phyloP scores from a whole-genome alignment of 1,140 invertebrate genomes.

The Tetragonula clypearis region DNA sequence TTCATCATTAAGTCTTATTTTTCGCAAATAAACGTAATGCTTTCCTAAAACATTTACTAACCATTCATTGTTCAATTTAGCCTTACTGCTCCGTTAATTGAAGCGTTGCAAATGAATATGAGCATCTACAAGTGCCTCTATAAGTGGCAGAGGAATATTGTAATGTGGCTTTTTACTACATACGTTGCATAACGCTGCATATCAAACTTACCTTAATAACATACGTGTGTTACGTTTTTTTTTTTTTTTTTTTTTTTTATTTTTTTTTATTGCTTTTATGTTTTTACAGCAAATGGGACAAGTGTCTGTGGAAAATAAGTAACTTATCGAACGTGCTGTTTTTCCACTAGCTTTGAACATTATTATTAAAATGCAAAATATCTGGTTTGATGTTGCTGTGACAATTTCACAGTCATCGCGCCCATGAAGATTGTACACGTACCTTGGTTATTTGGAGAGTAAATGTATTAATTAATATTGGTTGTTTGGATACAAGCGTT shows the following conservation, averaged over 20 bases:
- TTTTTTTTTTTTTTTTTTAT: neutral
- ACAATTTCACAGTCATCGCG: neutral
- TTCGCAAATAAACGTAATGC: conserved; percentile 80
- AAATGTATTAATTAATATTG: neutral
- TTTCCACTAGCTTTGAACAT: neutral
- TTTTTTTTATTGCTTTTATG: neutral
- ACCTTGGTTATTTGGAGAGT: neutral
- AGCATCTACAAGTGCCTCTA: neutral
- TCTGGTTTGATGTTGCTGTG: neutral
- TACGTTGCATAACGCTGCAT: neutral
- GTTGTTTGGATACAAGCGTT: neutral
- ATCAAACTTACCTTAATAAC: conserved; percentile 15
- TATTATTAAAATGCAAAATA: neutral
- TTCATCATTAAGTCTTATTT: conserved; percentile 69
- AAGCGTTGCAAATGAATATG: neutral
- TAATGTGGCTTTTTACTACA: conserved; percentile 11
- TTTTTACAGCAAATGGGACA: neutral
- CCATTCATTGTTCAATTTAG: conserved; percentile 60
- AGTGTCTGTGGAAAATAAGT: neutral
- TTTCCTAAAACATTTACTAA: conserved; percentile 78
- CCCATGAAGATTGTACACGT: neutral
- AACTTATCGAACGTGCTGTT: neutral
- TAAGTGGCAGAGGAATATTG: conserved; percentile 15
- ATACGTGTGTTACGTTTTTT: neutral
- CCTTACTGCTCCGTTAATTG: conserved; percentile 24